Base-by-base conservation (phyloP, 2,888 invertebrate genomes). In the Agonopterix subpropinquella region DNA sequence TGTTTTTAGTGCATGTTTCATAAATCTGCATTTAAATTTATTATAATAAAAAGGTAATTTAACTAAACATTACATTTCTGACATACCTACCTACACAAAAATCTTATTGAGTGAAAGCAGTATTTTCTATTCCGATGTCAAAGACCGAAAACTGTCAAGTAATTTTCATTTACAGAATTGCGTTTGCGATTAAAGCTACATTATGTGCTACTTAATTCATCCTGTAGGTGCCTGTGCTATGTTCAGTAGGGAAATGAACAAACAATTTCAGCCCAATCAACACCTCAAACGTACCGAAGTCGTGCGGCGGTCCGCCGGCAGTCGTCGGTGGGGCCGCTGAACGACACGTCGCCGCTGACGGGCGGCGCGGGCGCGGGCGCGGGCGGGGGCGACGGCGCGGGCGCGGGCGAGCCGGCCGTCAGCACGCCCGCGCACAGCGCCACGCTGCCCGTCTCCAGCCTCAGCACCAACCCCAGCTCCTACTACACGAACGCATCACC, bases 401-500 rank as follows among this genome's bases (percentile, higher is more conserved):
- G 58, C 18, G 79, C 74, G 28, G 83, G 81, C 47, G 87, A 86
- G 60, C 71, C 84, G 13, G 81, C 76, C 4, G 77, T 82, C 50
- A 83, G 86, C 75, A 87, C 88, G 51, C 85, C 88, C 4, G 87
- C 85, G 43, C 87, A 87, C 70, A 85, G 84, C 65, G 73, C 86
- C 45, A 87, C 86, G 45, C 67, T 87, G 55, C 91, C 91, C 39
- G 90, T 91, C 28, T 90, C 91, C 61, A 84, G 86, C 58, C 80
- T 86, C 58, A 85, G 89, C 65, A 87, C 85, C 37, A 89, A 88
- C 66, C 82, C 82, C 37, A 86, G 86, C 70, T 91, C 90, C 59
- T 91, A 91, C 75, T 91, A 91, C 67, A 91, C 91, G 41, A 91
- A 91, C 73, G 91, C 88, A 44, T 84, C 91, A 55, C 91, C 91